These are phyloP conservation scores for Leucoptera coffeella DNA, from an alignment of 2,888 invertebrate genomes.

Conservation along the genomic window DNA sequence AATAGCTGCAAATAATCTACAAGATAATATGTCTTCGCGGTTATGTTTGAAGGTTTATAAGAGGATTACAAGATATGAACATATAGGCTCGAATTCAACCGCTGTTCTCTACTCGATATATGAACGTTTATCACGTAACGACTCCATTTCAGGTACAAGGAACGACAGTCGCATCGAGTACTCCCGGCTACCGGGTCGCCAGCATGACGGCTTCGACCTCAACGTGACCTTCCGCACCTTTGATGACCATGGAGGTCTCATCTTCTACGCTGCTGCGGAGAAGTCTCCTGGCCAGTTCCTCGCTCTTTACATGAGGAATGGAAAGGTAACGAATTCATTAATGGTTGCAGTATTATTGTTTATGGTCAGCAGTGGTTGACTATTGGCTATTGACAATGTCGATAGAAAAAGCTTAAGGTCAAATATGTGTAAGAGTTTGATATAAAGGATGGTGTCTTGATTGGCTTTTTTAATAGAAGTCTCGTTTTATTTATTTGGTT, in stretches of 20 bases:
- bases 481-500: too few relatives aligned
- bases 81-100: too few relatives aligned
- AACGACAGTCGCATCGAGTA: slow-evolving; percentile 71
- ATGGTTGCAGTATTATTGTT: too few relatives aligned
- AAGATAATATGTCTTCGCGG: too few relatives aligned
- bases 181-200: slow-evolving; percentile 51
- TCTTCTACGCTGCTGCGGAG: slow-evolving; percentile 72
- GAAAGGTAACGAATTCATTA: slow-evolving; percentile 46
- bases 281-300: slow-evolving; percentile 61
- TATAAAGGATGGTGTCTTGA: too few relatives aligned
- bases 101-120: too few relatives aligned
- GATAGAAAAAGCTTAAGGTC: not conserved
- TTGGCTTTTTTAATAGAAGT: too few relatives aligned
- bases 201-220: slow-evolving; percentile 65
- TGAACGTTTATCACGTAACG: not conserved
- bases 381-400: not conserved
- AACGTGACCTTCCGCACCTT: slow-evolving; percentile 74
- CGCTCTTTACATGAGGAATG: slow-evolving; percentile 68
- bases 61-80: too few relatives aligned
- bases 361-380: not conserved
- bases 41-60: too few relatives aligned
- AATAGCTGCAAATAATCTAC: too few relatives aligned
- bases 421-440: too few relatives aligned
- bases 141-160: slow-evolving; percentile 53
- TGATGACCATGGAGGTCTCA: slow-evolving; percentile 65